A percentile compares a stretch with the other conserved stretches of the same genome.
Conservation (phyloP, 1,140 invertebrate genomes). For the Drepana arcuata region DNA sequence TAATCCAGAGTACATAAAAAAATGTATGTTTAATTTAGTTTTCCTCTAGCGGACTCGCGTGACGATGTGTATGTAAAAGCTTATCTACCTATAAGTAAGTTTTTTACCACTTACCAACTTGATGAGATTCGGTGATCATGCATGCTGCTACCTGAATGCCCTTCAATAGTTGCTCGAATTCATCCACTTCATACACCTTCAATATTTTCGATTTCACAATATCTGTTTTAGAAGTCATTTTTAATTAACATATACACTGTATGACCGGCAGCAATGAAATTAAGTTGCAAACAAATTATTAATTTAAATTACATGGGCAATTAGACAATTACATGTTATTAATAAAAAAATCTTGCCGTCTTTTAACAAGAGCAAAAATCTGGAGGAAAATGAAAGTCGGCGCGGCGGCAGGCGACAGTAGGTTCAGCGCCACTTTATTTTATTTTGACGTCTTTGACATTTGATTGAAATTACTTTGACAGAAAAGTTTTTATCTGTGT, state of each 20-base stretch:
- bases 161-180: slow-evolving; percentile 69
- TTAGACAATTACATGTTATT: background rate
- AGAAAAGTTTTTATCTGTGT: too few relatives aligned
- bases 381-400: too few relatives aligned
- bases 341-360: background rate
- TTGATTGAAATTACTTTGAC: too few relatives aligned
- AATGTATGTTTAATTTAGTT: background rate
- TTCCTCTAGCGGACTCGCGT: background rate
- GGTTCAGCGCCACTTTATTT: too few relatives aligned
- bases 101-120: slow-evolving; percentile 44
- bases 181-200: slow-evolving; percentile 72
- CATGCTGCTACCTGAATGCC: slow-evolving; percentile 75
- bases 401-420: too few relatives aligned
- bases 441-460: too few relatives aligned
- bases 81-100: background rate
- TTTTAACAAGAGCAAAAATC: too few relatives aligned
- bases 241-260: slow-evolving; percentile 7
- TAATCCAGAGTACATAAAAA: background rate
- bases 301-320: background rate
- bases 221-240: slow-evolving; percentile 43
- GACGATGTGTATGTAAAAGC: background rate
- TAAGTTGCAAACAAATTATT: background rate
- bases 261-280: background rate
- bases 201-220: slow-evolving; percentile 45
- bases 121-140: slow-evolving; percentile 72